Evolutionary conservation across 2,888 invertebrate species (phyloP).

Genomic region (Phlogophora meticulosa): DNA sequence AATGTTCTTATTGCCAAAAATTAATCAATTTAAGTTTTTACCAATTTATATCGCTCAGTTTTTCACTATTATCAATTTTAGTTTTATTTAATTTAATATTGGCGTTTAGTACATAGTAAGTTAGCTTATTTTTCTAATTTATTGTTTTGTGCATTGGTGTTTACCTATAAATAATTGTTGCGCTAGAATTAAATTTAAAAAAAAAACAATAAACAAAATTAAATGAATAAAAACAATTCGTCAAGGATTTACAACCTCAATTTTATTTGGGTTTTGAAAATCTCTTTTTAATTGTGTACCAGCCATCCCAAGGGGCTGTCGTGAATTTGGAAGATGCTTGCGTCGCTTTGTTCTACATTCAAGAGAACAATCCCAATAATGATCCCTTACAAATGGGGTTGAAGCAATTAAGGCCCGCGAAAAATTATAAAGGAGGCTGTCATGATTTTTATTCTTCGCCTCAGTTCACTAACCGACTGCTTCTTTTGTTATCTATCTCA

Average conservation of each 20-base stretch:
- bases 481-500: slow-evolving; percentile 13
- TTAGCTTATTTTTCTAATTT: too few relatives aligned
- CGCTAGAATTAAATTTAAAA: too few relatives aligned
- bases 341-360: slow-evolving; percentile 46
- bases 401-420: slow-evolving; percentile 35
- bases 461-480: slow-evolving; percentile 2
- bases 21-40: too few relatives aligned
- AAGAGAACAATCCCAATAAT: slow-evolving; percentile 49
- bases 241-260: slow-evolving; percentile 59
- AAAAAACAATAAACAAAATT: too few relatives aligned
- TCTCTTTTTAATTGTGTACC: slow-evolving; percentile 67
- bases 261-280: slow-evolving; percentile 53
- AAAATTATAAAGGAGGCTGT: slow-evolving; percentile 18
- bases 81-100: too few relatives aligned
- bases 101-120: too few relatives aligned
- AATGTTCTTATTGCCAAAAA: too few relatives aligned
- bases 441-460: slow-evolving; percentile 15
- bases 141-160: too few relatives aligned
- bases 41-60: too few relatives aligned
- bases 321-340: slow-evolving; percentile 52
- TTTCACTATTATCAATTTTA: too few relatives aligned
- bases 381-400: slow-evolving; percentile 55
- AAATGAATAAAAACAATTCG: slow-evolving; percentile 22
- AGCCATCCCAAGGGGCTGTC: slow-evolving; percentile 29
- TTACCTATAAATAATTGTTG: too few relatives aligned